phyloP scores from a whole-genome alignment of 2,888 invertebrate species.

The Hyposoter dolosus region DNA sequence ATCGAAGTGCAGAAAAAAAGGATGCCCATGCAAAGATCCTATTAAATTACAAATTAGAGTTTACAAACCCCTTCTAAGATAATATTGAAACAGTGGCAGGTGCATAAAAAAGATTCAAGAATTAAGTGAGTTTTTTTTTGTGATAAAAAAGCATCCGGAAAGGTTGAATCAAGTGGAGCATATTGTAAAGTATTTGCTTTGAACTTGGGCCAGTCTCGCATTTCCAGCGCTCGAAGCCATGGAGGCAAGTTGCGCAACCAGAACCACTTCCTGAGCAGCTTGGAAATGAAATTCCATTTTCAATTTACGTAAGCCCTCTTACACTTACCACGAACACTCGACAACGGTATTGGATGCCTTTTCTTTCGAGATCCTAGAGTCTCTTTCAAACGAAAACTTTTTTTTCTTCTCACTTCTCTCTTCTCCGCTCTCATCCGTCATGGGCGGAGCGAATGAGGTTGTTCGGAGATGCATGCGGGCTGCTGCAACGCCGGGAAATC shows the following conservation, averaged over 20 bases:
- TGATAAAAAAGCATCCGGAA: not conserved
- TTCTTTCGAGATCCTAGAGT: conserved; percentile 66
- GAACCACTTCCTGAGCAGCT: conserved; percentile 33
- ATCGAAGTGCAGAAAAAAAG: not conserved
- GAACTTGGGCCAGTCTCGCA: conserved; percentile 33
- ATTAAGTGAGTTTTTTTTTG: not conserved
- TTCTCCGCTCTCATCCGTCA: not conserved
- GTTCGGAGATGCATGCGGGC: not conserved
- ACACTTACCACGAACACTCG: conserved; percentile 71
- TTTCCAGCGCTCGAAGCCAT: conserved; percentile 17
- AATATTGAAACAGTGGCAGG: not conserved
- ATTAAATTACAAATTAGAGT: conserved; percentile 10
- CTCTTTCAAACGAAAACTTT: conserved; percentile 53
- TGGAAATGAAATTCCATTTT: conserved; percentile 81
- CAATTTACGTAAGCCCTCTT: conserved; percentile 80
- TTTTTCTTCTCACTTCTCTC: conserved; percentile 50
- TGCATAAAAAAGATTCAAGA: not conserved
- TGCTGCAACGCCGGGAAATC: not conserved
- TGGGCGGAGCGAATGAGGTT: not conserved
- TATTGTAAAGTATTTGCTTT: conserved; percentile 40
- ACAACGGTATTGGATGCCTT: conserved; percentile 43
- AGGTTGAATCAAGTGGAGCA: conserved; percentile 1
- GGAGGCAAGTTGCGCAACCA: conserved; percentile 35
- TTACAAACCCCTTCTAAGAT: not conserved
- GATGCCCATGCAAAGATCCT: not conserved